Evolutionary conservation across 1,140 invertebrate species (phyloP), one percentile per base, ranked within the genome.

Genomic region (Drosophila nigromelanica): DNA sequence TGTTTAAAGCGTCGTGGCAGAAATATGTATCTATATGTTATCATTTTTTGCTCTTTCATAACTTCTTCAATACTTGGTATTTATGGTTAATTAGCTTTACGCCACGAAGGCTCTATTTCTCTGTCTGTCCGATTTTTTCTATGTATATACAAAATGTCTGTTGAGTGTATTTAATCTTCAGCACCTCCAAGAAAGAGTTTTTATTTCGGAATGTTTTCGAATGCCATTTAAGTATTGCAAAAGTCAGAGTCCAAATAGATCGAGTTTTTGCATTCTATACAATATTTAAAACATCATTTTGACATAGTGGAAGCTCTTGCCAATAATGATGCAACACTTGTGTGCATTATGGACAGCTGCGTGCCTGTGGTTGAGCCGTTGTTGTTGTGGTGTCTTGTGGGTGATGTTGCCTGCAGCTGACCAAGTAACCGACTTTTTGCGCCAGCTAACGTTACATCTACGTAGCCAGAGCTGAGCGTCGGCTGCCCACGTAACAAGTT

Each of bases 341-440:
- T 47, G 59, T 67, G 47, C 45, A 67, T 67, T 59, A 67, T 67
- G 63, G 61, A 59, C 52, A 72, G 45, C 62, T 72, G 47, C 62
- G 39, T 59, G 69, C 47, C 62, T 66, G 62, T 54, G 52, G 61
- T 37, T 69, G 24, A 18, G 14, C 15, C 27, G 58, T 7, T 66
- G 50, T 40, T 45, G 35, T 27, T 42, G 14, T 73, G 51, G 35
- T 50, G 5, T 62, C 27, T 56, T 61, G 74, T 64, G 45, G 42
- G 48, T 62, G 51, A 54, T 42, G 37, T 42, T 81, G 62, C 56
- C 64, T 58, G 47, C 67, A 54, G 47, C 83, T 87, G 83, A 83
- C 83, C 83, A 89, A 87, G 78, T 87, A 77, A 87, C 83, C 83
- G 79, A 87, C 58, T 66, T 89, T 87, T 79, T 70, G 68, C 67